Evolutionary conservation across 2,797 vertebrate genomes (phyloP).

Genomic region (Iguana delicatissima): DNA sequence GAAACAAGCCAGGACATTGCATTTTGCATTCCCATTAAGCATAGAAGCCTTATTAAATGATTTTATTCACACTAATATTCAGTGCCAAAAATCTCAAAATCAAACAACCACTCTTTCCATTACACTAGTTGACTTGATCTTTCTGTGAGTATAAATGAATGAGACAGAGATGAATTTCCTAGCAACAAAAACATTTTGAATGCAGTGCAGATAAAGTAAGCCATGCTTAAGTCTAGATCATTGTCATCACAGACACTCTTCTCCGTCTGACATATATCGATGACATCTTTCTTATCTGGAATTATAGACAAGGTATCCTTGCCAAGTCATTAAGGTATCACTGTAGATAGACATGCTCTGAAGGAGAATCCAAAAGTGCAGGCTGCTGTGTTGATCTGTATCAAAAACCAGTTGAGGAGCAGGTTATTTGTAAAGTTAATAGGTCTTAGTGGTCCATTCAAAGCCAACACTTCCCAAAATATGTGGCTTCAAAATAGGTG

Average conservation of each 20-base stretch:
- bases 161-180: background rate
- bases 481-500: background rate
- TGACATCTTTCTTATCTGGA: background rate
- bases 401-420: background rate
- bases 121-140: slow-evolving; percentile 4
- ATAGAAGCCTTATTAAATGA: slow-evolving; percentile 66
- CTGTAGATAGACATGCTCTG: background rate
- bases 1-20: slow-evolving; percentile 71
- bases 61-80: slow-evolving; percentile 63
- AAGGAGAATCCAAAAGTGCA: background rate
- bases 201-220: slow-evolving; percentile 1
- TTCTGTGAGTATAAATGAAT: slow-evolving; percentile 17
- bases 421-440: too few species aligned
- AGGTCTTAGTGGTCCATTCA: background rate
- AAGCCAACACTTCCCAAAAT: background rate
- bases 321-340: background rate
- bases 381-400: background rate
- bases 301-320: background rate
- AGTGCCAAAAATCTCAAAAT: slow-evolving; percentile 55
- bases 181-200: slow-evolving; percentile 9
- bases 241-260: background rate
- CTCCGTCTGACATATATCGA: background rate
- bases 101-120: slow-evolving; percentile 27
- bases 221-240: background rate
- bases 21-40: slow-evolving; percentile 72